Conservation (phyloP, 64 coral and sea anemone genomes). For the Montipora capricornis region DNA sequence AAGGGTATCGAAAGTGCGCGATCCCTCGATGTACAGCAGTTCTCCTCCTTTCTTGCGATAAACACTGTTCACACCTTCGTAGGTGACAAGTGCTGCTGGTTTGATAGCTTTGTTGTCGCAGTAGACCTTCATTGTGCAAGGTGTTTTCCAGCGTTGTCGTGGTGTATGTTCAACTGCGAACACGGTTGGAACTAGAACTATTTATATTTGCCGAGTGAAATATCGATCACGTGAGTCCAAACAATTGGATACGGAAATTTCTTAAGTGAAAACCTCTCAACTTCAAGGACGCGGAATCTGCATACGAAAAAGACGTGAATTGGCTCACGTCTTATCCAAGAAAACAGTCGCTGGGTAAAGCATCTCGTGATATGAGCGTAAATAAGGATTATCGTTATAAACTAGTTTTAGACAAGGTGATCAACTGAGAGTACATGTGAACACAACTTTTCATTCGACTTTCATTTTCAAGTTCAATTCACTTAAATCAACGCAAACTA, state of each 20-base stretch:
- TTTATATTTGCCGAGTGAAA: background rate
- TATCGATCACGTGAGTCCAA: background rate
- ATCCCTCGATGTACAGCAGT: conserved; percentile 54
- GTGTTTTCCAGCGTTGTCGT: background rate
- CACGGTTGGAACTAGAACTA: background rate
- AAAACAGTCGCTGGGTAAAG: too few relatives aligned
- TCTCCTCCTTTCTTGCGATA: conserved; percentile 50
- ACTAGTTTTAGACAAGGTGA: too few relatives aligned
- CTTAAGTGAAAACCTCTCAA: background rate
- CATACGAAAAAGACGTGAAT: background rate
- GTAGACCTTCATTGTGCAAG: conserved; percentile 29
- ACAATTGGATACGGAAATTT: background rate
- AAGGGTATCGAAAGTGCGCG: conserved; percentile 43
- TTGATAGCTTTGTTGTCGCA: conserved; percentile 12
- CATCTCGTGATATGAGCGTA: too few relatives aligned
- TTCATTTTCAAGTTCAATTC: too few relatives aligned
- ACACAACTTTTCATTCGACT: too few relatives aligned
- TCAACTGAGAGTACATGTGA: too few relatives aligned
- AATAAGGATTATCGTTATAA: too few relatives aligned
- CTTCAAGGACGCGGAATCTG: background rate
- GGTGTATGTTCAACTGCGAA: too few relatives aligned
- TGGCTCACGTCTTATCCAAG: background rate
- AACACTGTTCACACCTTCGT: conserved; percentile 23
- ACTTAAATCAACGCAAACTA: too few relatives aligned
- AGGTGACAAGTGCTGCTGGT: conserved; percentile 40